These are phyloP conservation scores for Pantherophis guttatus DNA, from an alignment of 2,113 vertebrate genomes.

Conservation along the genomic window DNA sequence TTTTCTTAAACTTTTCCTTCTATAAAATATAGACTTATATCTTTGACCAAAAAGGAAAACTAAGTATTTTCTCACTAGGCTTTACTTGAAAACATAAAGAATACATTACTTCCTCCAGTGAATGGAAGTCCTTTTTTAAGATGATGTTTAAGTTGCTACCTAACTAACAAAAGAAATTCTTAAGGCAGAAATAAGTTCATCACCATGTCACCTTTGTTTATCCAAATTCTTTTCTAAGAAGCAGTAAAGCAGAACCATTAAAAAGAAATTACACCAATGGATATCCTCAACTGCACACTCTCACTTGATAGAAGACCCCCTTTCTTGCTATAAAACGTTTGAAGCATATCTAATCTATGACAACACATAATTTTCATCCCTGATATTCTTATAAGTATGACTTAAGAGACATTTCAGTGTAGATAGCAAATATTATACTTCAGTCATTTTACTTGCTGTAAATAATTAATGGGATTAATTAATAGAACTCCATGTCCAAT, in stretches of 20 bases:
- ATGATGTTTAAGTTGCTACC: slow-evolving; percentile 39
- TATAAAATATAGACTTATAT: slow-evolving; percentile 33
- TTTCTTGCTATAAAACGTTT: neutral
- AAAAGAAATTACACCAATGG: slow-evolving; percentile 15
- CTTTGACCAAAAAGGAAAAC: slow-evolving; percentile 3
- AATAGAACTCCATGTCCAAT: neutral
- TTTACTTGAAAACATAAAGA: slow-evolving; percentile 46
- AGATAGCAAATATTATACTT: neutral
- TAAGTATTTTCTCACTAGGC: slow-evolving; percentile 23
- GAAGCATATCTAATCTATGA: neutral
- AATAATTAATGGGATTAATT: neutral
- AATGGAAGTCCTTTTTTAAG: slow-evolving; percentile 50
- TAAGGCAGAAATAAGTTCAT: slow-evolving; percentile 54
- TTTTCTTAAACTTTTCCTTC: slow-evolving; percentile 21
- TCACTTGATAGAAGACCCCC: slow-evolving; percentile 2
- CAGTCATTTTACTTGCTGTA: neutral
- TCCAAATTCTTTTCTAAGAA: slow-evolving; percentile 52
- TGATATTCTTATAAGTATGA: neutral
- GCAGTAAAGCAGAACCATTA: slow-evolving; percentile 1
- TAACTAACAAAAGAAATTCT: slow-evolving; percentile 54
- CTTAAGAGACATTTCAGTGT: neutral
- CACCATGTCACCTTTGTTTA: slow-evolving; percentile 36
- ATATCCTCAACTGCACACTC: neutral
- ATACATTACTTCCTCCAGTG: slow-evolving; percentile 49
- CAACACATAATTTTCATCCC: neutral